Conservation (phyloP, 1,140 invertebrate species). For the Parapsyche elsis region DNA sequence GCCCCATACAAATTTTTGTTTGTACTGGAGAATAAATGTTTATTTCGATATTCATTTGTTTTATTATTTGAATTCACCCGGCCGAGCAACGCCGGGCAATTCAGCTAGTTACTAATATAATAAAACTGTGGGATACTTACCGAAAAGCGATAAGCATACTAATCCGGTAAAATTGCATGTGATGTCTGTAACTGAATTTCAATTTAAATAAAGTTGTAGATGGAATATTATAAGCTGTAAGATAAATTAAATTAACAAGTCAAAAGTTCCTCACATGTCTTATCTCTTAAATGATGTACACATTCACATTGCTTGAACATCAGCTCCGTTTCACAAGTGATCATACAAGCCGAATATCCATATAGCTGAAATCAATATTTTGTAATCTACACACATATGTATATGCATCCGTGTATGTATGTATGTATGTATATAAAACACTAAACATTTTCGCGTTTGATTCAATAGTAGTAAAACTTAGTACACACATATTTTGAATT, state of each 20-base stretch:
- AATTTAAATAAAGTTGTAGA: slow-evolving; percentile 4
- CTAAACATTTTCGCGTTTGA: too few relatives aligned
- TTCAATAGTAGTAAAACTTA: too few relatives aligned
- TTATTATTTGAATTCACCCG: too few relatives aligned
- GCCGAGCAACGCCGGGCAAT: too few relatives aligned
- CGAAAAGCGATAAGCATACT: slow-evolving; percentile 65
- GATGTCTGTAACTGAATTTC: slow-evolving; percentile 60
- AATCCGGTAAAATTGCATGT: slow-evolving; percentile 68
- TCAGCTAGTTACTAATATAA: slow-evolving; percentile 8
- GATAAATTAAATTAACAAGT: neutral
- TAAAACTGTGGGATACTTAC: slow-evolving; percentile 57
- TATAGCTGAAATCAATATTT: slow-evolving; percentile 60
- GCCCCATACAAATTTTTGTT: too few relatives aligned
- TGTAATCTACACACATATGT: too few relatives aligned
- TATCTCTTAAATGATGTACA: slow-evolving; percentile 66
- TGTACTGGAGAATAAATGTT: too few relatives aligned
- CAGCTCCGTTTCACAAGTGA: slow-evolving; percentile 64
- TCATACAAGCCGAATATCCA: slow-evolving; percentile 67
- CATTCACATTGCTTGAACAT: slow-evolving; percentile 65
- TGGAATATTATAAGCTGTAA: neutral
- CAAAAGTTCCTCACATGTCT: slow-evolving; percentile 57
- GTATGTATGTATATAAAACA: too few relatives aligned
- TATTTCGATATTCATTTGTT: too few relatives aligned
- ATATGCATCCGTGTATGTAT: too few relatives aligned
- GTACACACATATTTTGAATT: too few relatives aligned